Evolutionary conservation across 2,113 vertebrate genomes (phyloP), one percentile per base, ranked within the genome.

Genomic region (Camelus bactrianus): DNA sequence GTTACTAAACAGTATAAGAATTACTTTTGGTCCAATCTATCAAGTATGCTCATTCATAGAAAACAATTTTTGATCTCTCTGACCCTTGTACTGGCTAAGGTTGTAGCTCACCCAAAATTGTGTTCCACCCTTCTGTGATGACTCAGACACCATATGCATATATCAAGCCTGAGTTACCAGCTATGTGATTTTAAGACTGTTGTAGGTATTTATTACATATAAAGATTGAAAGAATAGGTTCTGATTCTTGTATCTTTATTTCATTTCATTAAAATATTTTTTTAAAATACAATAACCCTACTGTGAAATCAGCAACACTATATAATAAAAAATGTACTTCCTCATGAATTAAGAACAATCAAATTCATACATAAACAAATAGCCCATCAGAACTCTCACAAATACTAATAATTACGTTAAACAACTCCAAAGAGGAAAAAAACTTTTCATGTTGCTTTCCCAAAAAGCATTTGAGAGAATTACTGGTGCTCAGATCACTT

Each of bases 251-350:
- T 72, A 35, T 56, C 69, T 87, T 87, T 52, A 83, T 3, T 73
- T 91, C 13, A 88, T 75, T 76, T 84, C 10, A 42, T 86, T 32
- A 86, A 81, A 32, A 79, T 56, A 93, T 16, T 77, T 79, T 93
- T 77, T 93, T 72, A 11, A 91, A 20, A 92, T 58, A 87, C 28
- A 79, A 73, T 77, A 92, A 17, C 8, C 24, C n/a, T 77, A 60
- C 42, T 69, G 42, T 38, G 19, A 64, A 93, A 94, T 85, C 2
- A 80, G 8, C 35, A 92, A 84, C 20, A 58, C 19, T 85, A 77
- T 22, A 75, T 56, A 75, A 84, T 32, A 86, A 89, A 88, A 96
- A 65, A 16, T 26, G 0, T 56, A 67, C 75, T 95, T 92, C 28
- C 42, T 67, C 13, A 38, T 42, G 3, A 70, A 30, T 90, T 92